These are phyloP conservation scores for Anas bernieri DNA, from an alignment of 2,797 vertebrate species.

Conservation along the genomic window DNA sequence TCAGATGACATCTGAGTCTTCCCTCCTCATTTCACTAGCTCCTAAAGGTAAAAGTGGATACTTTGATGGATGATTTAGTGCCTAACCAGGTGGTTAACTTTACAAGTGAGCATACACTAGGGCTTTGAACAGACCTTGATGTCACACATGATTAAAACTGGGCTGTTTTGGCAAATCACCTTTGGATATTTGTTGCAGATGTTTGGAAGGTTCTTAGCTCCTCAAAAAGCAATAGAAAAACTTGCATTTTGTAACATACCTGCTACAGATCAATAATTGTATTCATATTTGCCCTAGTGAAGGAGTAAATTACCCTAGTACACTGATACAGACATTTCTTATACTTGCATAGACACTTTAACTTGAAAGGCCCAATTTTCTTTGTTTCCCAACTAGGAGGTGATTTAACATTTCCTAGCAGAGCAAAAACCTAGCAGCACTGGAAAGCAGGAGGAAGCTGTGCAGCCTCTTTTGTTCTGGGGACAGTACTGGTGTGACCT, in stretches of 20 bases:
- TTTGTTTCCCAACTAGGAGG: neutral
- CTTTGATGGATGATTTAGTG: neutral
- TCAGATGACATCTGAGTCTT: neutral
- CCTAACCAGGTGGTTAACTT: neutral
- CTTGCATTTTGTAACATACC: neutral
- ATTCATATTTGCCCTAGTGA: neutral
- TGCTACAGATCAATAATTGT: neutral
- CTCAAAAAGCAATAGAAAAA: neutral
- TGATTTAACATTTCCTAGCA: neutral
- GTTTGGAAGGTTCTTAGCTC: neutral
- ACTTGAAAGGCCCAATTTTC: neutral
- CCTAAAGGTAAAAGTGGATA: neutral
- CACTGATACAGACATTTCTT: rapidly evolving
- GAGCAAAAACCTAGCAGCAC: neutral
- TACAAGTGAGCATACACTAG: neutral
- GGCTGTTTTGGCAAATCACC: neutral
- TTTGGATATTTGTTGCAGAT: neutral
- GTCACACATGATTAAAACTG: neutral
- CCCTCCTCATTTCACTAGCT: neutral
- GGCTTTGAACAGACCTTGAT: neutral
- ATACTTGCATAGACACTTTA: neutral
- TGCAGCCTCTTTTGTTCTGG: neutral
- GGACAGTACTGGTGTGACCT: neutral
- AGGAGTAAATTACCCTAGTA: neutral
- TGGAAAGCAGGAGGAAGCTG: neutral